Percentiles rank a stretch among this genome's conserved stretches.
Evolutionary conservation across 2,888 invertebrate species (phyloP).

Genomic region (Orchesella flavescens): DNA sequence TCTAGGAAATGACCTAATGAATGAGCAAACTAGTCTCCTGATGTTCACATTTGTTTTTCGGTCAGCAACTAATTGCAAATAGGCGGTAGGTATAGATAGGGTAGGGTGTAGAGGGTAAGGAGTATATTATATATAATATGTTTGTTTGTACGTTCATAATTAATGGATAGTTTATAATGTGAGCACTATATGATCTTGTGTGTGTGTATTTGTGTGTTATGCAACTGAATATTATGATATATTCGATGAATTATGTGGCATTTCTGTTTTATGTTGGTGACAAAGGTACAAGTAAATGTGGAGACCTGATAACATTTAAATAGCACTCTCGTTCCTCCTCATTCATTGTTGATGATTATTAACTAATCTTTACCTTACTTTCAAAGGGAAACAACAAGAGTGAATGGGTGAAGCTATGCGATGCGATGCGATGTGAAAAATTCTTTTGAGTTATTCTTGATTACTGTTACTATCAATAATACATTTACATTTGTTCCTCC

Average conservation of each 20-base stretch:
- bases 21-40: conserved; percentile 39
- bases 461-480: conserved; percentile 10
- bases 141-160: no score
- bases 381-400: no score
- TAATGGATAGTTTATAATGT: no score
- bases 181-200: no score
- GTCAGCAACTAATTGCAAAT: conserved; percentile 5
- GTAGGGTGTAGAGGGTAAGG: no score
- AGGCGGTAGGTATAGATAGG: not conserved
- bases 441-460: conserved; percentile 17
- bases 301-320: no score
- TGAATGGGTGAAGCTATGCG: not conserved
- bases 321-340: no score
- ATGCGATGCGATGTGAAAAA: conserved; percentile 36
- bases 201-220: no score
- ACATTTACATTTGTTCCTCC: no score
- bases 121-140: no score
- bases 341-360: no score
- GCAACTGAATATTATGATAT: conserved; percentile 9
- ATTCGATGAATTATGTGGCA: not conserved
- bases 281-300: not conserved
- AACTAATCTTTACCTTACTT: no score
- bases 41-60: conserved; percentile 26
- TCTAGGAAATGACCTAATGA: conserved; percentile 50
- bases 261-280: not conserved